Base-by-base conservation (phyloP, 2,797 vertebrate genomes). In the Remorina albescens region DNA sequence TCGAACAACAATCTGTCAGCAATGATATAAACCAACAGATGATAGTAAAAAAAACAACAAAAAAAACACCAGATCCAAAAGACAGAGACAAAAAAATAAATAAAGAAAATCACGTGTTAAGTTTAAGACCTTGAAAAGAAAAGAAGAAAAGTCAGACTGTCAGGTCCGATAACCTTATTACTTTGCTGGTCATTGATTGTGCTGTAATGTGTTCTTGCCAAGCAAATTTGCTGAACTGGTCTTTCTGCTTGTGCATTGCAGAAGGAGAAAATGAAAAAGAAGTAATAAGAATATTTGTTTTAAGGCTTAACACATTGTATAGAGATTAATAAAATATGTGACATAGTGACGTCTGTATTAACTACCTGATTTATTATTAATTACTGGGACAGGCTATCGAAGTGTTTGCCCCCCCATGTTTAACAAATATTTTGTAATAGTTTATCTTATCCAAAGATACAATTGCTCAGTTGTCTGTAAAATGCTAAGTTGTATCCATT, bases 271-370 rank as follows among this genome's bases (percentile, higher is more conserved):
- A 19, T 37, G 41, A 16, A 37, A 23, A 37, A n/a, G n/a, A 8
- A 25, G 46, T 62, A 15, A 50, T 58, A n/a, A 28, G 30, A 49
- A n/a, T 58, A 21, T 49, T 49, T 49, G 12, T 26, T 8, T 21
- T 21, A 21, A 46, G 23, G n/a, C 23, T 11, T 47, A n/a, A n/a
- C n/a, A 23, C n/a, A 23, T 59, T 65, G 7, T 39, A 23, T 26
- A 30, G 37, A 49, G 25, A 66, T 59, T 59, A 19, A 58, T 66
- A 23, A 34, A 60, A 66, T 5, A 32, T 21, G n/a, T 37, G 1
- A 56, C 36, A 53, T 36, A 10, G 4, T 10, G n/a, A 21, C n/a
- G 44, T 21, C 19, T 46, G 44, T 46, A 46, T 9, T 46, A 46
- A 46, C n/a, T 21, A 46, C n/a, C 19, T 42, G 41, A 18, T 42